Conservation (phyloP, 2,888 invertebrate species). For the Oscheius onirici region DNA sequence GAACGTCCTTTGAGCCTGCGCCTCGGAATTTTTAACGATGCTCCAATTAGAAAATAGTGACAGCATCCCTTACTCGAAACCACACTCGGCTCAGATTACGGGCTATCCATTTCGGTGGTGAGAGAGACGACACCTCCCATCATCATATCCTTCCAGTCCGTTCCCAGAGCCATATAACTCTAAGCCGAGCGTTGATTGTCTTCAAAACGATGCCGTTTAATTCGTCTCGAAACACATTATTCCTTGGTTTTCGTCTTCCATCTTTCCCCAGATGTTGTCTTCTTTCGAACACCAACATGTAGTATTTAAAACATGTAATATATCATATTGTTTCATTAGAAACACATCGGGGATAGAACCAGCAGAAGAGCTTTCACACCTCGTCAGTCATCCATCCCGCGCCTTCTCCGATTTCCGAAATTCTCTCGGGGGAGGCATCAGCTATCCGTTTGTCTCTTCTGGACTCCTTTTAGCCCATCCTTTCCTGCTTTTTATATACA, state of each 20-base stretch:
- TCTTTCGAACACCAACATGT: background rate
- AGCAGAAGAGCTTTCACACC: slow-evolving; percentile 8
- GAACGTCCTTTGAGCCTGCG: slow-evolving; percentile 9
- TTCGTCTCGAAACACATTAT: too few species aligned
- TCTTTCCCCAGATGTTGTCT: background rate
- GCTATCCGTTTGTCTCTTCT: background rate
- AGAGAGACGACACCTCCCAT: slow-evolving; percentile 8
- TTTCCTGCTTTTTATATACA: background rate
- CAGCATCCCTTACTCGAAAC: background rate
- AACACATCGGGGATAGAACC: background rate
- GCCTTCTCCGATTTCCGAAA: slow-evolving; percentile 6
- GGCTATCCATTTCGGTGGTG: slow-evolving; percentile 6
- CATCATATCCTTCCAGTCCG: background rate
- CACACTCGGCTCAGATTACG: background rate
- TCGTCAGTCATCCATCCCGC: slow-evolving; percentile 18
- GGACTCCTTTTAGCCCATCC: background rate
- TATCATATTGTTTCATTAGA: background rate
- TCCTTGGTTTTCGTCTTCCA: background rate
- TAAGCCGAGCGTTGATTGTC: too few species aligned
- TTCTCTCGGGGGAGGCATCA: background rate
- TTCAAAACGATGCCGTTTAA: too few species aligned
- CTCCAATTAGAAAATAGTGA: background rate
- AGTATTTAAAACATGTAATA: background rate
- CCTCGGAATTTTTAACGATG: slow-evolving; percentile 2
- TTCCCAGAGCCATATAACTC: background rate